phyloP scores from a whole-genome alignment of 1,140 invertebrate species.

The Cydia fagiglandana region DNA sequence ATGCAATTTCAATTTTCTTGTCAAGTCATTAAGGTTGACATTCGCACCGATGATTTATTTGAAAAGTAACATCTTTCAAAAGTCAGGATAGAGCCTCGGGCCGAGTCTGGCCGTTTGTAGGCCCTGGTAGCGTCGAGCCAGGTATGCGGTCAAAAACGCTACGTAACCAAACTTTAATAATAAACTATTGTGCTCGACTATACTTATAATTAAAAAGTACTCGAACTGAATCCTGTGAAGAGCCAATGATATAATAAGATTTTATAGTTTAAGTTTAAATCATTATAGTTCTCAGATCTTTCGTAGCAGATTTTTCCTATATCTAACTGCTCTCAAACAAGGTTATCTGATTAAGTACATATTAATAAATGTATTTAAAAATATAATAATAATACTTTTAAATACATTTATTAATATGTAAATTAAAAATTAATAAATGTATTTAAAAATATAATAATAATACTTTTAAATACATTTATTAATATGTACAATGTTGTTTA shows the following conservation, averaged over 20 bases:
- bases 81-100: background rate
- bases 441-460: too few species aligned
- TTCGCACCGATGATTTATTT: background rate
- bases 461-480: too few species aligned
- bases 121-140: slow-evolving; percentile 38
- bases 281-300: too few species aligned
- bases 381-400: too few species aligned
- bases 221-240: slow-evolving; percentile 25
- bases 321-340: too few species aligned
- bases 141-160: slow-evolving; percentile 66
- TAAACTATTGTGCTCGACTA: slow-evolving; percentile 62
- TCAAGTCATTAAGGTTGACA: background rate
- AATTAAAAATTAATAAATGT: too few species aligned
- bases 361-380: too few species aligned
- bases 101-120: slow-evolving; percentile 13
- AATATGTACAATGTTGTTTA: too few species aligned
- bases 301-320: background rate
- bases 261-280: too few species aligned
- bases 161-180: slow-evolving; percentile 70
- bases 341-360: too few species aligned
- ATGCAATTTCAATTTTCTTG: background rate
- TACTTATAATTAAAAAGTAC: slow-evolving; percentile 61
- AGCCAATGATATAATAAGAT: background rate
- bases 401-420: too few species aligned
- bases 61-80: background rate